These are phyloP conservation scores for Lepus europaeus DNA, from an alignment of 2,113 vertebrate species.

Conservation along the genomic window DNA sequence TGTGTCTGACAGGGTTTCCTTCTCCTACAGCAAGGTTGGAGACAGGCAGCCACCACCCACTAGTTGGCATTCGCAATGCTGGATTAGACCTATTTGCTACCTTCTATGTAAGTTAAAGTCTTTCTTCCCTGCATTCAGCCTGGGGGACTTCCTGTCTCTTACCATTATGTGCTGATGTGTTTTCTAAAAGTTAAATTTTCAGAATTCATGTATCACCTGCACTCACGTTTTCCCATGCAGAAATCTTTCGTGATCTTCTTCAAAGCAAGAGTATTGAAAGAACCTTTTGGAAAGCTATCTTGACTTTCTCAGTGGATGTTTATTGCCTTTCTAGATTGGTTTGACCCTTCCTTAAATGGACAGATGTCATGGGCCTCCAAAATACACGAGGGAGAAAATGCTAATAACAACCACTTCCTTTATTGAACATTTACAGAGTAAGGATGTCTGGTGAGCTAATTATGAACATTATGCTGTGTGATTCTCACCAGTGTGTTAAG, in stretches of 20 bases:
- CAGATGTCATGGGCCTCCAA: not conserved
- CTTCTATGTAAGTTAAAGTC: constrained; percentile 50
- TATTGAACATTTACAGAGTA: not conserved
- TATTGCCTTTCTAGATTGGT: not conserved
- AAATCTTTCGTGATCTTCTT: constrained; percentile 1
- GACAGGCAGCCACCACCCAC: not conserved
- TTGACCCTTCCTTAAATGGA: not conserved
- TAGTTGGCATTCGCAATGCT: not conserved
- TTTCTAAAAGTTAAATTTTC: not conserved
- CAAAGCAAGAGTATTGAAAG: constrained; percentile 15
- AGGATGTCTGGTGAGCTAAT: constrained; percentile 41
- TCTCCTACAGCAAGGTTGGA: constrained; percentile 13
- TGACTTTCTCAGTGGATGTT: not conserved
- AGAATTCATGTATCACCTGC: constrained; percentile 15
- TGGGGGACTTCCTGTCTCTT: constrained; percentile 29
- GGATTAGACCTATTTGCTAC: constrained; percentile 53
- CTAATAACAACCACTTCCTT: not conserved
- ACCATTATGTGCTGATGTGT: not conserved
- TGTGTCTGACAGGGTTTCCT: not conserved
- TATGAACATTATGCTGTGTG: constrained; percentile 38
- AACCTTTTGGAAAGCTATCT: not conserved
- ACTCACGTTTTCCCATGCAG: not conserved
- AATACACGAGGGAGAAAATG: not conserved
- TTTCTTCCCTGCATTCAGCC: constrained; percentile 17
- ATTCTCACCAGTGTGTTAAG: constrained; percentile 48